Base-by-base conservation (phyloP, 37 sponge, comb jelly and placozoan species). In the Spongilla lacustris region DNA sequence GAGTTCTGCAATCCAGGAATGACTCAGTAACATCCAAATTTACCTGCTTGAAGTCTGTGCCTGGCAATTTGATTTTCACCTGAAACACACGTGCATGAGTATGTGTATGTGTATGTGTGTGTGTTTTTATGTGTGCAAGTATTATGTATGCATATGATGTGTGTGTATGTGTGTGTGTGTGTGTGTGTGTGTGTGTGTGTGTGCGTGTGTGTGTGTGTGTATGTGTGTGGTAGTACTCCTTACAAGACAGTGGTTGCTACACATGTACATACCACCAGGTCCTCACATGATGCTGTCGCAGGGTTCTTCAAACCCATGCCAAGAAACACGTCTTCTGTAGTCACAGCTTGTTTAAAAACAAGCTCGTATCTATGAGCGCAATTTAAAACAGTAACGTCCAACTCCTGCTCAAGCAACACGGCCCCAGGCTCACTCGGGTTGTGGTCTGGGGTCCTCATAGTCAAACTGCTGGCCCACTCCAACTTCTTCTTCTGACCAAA, bases 231-330 rank as follows among this genome's bases (percentile, higher is more conserved):
- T 17, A 58, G 11, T 58, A 58, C 21, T 58, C 19, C 12, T 17
- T 14, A 58, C 58, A 58, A 58, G 11, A 10, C 4, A 58, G 58
- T 17, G 58, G 36, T 78, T 49, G 66, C 19, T 5, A 69, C 8
- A 9, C 70, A 14, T 3, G 12, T 12, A 17, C 93, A 73, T 75
- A 97, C 95, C 66, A 97, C 81, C 30, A 93, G 11, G 68, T 90
- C 81, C 86, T 95, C 96, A 86, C 98, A 97, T 14, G 86, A 87
- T 19, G 98, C 91, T 71, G 98, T 93, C 31, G 89, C 68, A 19
- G 94, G 94, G 24, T 83, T 91, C 82, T 95, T 95, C 36, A 46
- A 67, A 24, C 92, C 88, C 98, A 97, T 93, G n/a, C 96, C 96
- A 22, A 97, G 85, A 75, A 84, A 97, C 58, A 97, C 87, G 85